Evolutionary conservation across 2,113 vertebrate species (phyloP), one percentile per base, ranked within the genome.

Genomic region (Tetrax tetrax): DNA sequence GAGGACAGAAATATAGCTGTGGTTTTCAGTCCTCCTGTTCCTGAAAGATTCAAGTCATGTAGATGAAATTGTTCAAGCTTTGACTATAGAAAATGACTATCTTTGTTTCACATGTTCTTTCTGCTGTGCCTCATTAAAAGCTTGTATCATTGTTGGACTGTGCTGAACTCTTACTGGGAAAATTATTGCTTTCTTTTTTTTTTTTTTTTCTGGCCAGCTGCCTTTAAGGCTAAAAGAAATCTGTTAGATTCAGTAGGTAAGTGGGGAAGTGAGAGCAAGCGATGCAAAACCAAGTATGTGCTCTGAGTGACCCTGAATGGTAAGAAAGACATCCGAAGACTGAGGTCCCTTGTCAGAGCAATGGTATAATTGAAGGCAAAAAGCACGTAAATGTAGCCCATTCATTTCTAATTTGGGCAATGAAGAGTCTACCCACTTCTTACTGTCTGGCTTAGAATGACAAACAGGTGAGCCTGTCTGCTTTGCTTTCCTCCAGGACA

Each of bases 341-440:
- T 79, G 38, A 79, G 17, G 19, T 89, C 12, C 65, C 33, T 85
- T 89, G 48, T 64, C 29, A 15, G 14, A 79, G 10, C 29, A 50
- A 24, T 48, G 31, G 12, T 87, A 53, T 45, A 84, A 92, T 20
- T 71, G 57, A 93, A 38, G 29, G 29, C 29, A 66, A 80, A 89
- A 87, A 47, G 8, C 28, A 51, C 3, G 1, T 68, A 68, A 78
- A 71, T 21, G 22, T 57, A 89, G 38, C 22, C 71, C 28, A 41
- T 84, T 91, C 47, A 79, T 79, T 82, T 96, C 89, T 87, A 87
- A 89, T 94, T 95, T 85, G 87, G 61, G 76, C 69, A 51, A 61
- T 23, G 31, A 87, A 27, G 37, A 71, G 50, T 47, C 48, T 85
- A 31, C 57, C 35, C 35, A 54, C n/a, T 82, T 93, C 38, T 89